A percentile compares a stretch with the other conserved stretches of the same genome.
These are phyloP conservation scores for Dryocosmus kuriphilus DNA, from an alignment of 2,888 invertebrate species.

Conservation along the genomic window DNA sequence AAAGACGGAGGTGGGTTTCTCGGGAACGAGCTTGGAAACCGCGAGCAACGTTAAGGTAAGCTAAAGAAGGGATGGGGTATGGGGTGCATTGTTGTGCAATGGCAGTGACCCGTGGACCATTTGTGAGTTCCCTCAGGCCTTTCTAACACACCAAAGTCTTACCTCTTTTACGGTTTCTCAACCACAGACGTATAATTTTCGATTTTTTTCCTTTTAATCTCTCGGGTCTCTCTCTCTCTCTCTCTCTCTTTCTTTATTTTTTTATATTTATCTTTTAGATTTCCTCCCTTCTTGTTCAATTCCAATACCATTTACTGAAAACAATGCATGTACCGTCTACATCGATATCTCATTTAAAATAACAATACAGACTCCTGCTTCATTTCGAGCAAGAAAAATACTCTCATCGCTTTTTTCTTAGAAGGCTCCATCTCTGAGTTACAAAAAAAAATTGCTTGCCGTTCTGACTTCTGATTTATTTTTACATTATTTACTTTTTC, in stretches of 20 bases:
- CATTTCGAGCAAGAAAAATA: not conserved
- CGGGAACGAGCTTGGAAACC: conserved; percentile 35
- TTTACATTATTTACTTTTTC: too few relatives aligned
- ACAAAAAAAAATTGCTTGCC: not conserved
- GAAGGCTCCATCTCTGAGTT: not conserved
- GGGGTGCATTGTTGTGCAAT: conserved; percentile 68
- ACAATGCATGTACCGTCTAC: conserved; percentile 1
- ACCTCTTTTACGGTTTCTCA: conserved; percentile 24
- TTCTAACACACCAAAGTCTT: conserved; percentile 16
- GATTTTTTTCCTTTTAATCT: not conserved
- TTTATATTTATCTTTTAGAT: not conserved
- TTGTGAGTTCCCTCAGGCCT: conserved; percentile 65
- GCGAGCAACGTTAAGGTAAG: conserved; percentile 42
- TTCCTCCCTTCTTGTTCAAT: not conserved
- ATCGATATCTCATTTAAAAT: conserved; percentile 27
- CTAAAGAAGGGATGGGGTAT: conserved; percentile 18
- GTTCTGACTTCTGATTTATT: not conserved
- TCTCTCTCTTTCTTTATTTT: not conserved
- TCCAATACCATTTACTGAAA: not conserved
- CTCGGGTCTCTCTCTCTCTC: too few relatives aligned
- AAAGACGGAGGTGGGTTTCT: conserved; percentile 45
- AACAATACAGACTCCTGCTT: not conserved
- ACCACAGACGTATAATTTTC: conserved; percentile 36
- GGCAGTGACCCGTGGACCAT: conserved; percentile 70
- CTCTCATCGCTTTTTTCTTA: not conserved